phyloP scores from a whole-genome alignment of 2,888 invertebrate genomes.

The Platycnemis pennipes region DNA sequence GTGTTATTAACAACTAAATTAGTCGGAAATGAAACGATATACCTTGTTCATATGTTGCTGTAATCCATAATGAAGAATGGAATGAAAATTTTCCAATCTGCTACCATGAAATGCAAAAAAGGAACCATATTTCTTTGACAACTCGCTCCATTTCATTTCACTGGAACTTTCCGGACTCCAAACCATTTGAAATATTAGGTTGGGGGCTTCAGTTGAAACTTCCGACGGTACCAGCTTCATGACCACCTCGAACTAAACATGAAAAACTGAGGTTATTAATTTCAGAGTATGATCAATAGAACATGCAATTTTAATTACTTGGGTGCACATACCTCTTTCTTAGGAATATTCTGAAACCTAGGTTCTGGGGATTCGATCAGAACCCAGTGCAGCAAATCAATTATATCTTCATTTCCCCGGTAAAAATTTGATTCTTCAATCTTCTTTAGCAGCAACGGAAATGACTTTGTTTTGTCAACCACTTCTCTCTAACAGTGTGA shows the following conservation, averaged over 20 bases:
- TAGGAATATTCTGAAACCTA: conserved; percentile 81
- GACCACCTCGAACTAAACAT: conserved; percentile 81
- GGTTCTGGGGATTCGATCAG: conserved; percentile 83
- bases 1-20: too few species aligned
- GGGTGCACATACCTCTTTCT: conserved; percentile 79
- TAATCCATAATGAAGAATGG: conserved; percentile 88
- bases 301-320: neutral
- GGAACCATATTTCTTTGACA: conserved; percentile 81
- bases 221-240: conserved; percentile 80
- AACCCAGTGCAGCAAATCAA: conserved; percentile 85
- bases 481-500: conserved; percentile 80
- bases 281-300: conserved; percentile 49
- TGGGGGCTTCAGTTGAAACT: conserved; percentile 80
- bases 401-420: conserved; percentile 77
- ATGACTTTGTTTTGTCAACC: conserved; percentile 82
- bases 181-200: conserved; percentile 86
- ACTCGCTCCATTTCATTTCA: conserved; percentile 83
- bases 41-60: conserved; percentile 87
- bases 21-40: conserved; percentile 59
- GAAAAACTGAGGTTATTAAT: conserved; percentile 66
- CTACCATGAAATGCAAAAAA: conserved; percentile 91
- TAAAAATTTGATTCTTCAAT: conserved; percentile 78
- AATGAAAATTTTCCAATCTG: conserved; percentile 90
- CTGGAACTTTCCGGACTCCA: conserved; percentile 81
- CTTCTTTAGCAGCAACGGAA: conserved; percentile 81